These are phyloP conservation scores for Pogonomyrmex californicus DNA, from an alignment of 1,140 invertebrate genomes.

Conservation along the genomic window DNA sequence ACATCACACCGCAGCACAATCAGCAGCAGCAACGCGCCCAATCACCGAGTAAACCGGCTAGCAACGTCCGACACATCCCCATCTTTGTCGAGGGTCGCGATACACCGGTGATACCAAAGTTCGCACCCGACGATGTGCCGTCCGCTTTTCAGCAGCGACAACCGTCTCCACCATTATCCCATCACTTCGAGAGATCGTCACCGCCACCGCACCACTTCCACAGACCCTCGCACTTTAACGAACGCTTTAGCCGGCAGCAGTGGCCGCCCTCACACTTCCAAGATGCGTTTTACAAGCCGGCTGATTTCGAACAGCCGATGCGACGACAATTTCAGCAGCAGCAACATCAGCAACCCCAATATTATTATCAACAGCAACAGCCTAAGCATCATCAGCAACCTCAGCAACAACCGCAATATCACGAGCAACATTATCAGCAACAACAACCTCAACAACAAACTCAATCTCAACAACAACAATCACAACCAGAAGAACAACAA, in stretches of 20 bases:
- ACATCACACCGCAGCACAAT: conserved; percentile 86
- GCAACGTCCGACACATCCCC: conserved; percentile 93
- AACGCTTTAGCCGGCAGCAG: conserved; percentile 72
- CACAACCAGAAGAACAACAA: conserved; percentile 73
- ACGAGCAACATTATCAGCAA: conserved; percentile 70
- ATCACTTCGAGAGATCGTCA: conserved; percentile 80
- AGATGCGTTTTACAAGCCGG: conserved; percentile 75
- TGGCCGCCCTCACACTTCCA: conserved; percentile 72
- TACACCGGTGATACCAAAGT: conserved; percentile 90
- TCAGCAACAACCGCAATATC: conserved; percentile 73
- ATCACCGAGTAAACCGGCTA: conserved; percentile 75
- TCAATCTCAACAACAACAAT: conserved; percentile 81
- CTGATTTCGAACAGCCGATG: conserved; percentile 79
- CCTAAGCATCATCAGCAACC: conserved; percentile 37
- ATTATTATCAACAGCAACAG: conserved; percentile 70
- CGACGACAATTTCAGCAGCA: conserved; percentile 80
- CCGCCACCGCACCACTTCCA: conserved; percentile 71
- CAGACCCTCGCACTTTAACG: conserved; percentile 72
- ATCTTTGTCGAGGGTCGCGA: conserved; percentile 95
- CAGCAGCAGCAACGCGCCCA: conserved; percentile 75
- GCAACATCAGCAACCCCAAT: conserved; percentile 73
- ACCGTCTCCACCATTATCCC: conserved; percentile 79
- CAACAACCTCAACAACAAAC: conserved; percentile 79
- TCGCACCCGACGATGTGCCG: conserved; percentile 77
- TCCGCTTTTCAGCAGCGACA: conserved; percentile 37